These are phyloP conservation scores for Meloidogyne exigua DNA, from an alignment of 1,140 invertebrate species.

Conservation along the genomic window DNA sequence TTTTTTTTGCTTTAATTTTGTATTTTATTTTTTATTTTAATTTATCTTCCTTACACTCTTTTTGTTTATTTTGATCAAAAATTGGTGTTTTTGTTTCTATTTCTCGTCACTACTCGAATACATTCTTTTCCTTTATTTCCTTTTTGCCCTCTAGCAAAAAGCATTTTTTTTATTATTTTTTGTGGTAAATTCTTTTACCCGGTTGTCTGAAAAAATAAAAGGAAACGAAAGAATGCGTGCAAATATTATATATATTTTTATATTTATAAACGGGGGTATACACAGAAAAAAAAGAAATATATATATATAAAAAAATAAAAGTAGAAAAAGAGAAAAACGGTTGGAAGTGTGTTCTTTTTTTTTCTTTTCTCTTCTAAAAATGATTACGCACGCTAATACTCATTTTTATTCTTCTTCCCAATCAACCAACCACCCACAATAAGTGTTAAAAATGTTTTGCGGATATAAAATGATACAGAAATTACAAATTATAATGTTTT, in stretches of 20 bases:
- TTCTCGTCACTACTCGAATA: not conserved
- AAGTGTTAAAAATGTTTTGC: not conserved
- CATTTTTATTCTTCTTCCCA: not conserved
- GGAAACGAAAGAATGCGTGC: conserved; percentile 1
- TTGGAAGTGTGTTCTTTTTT: not conserved
- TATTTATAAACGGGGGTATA: not conserved
- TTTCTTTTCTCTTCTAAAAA: not conserved
- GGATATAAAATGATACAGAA: not conserved
- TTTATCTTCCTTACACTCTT: too few species aligned
- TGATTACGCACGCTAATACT: not conserved
- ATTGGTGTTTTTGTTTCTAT: not conserved
- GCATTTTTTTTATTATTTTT: not conserved
- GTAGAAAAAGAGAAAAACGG: not conserved
- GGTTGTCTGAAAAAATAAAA: not conserved
- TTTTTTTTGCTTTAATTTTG: too few species aligned
- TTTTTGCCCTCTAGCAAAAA: not conserved
- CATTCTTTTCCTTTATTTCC: not conserved
- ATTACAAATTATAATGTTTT: not conserved
- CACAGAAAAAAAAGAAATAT: too few species aligned
- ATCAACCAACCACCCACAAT: not conserved
- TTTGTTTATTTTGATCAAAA: too few species aligned
- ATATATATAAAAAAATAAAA: not conserved
- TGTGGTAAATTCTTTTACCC: conserved; percentile 1
- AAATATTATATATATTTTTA: not conserved
- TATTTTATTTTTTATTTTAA: too few species aligned